Evolutionary conservation across 2,113 vertebrate species (phyloP).

Genomic region (Odontesthes bonariensis): DNA sequence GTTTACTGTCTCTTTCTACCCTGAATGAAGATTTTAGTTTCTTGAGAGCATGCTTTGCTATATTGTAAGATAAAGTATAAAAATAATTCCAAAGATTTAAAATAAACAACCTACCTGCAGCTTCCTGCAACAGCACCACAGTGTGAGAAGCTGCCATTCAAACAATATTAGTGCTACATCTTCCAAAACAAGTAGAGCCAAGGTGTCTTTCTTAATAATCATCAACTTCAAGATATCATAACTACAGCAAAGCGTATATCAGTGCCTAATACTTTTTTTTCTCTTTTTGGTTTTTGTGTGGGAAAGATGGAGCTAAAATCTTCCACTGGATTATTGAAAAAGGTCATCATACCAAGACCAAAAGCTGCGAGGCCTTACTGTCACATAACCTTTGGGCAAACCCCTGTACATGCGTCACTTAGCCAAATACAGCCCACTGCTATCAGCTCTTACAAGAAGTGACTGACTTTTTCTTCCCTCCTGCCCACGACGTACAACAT

Average conservation of each 20-base stretch:
- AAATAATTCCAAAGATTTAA: not conserved
- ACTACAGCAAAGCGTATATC: conserved; percentile 13
- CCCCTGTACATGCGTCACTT: conserved; percentile 79
- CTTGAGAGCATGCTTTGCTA: not conserved
- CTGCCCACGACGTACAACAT: conserved; percentile 68
- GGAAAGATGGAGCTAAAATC: conserved; percentile 58
- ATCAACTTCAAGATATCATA: conserved; percentile 14
- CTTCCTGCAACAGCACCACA: not conserved
- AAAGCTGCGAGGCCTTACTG: conserved; percentile 64
- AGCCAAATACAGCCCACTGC: conserved; percentile 78
- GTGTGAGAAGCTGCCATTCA: conserved; percentile 6
- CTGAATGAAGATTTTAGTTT: not conserved
- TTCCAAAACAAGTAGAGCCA: conserved; percentile 40
- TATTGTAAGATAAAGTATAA: not conserved
- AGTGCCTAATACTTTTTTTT: conserved; percentile 23
- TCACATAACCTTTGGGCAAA: conserved; percentile 79
- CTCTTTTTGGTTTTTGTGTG: conserved; percentile 40
- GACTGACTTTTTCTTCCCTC: conserved; percentile 67
- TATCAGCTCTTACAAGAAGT: conserved; percentile 81
- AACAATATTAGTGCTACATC: conserved; percentile 11
- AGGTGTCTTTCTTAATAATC: not conserved
- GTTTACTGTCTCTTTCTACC: not conserved
- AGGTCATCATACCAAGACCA: conserved; percentile 62
- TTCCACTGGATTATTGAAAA: conserved; percentile 65
- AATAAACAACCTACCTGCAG: conserved; percentile 7